Percentiles rank a stretch among this genome's conserved stretches.
phyloP scores from a whole-genome alignment of 1,140 invertebrate species.

The Gerris buenoi region DNA sequence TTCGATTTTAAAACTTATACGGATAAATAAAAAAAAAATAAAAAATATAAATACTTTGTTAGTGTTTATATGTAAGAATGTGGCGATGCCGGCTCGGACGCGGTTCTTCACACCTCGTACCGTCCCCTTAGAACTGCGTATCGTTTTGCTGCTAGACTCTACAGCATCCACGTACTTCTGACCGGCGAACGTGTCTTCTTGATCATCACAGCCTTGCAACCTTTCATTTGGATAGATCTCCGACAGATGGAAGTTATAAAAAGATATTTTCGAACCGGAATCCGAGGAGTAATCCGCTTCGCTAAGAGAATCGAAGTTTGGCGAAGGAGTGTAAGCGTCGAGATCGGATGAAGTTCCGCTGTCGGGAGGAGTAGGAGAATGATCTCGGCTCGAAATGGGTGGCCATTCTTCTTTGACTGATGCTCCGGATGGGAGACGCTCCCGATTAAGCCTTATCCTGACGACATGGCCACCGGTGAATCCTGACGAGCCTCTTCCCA shows the following conservation, averaged over 20 bases:
- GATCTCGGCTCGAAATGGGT: not conserved
- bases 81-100: slow-evolving; percentile 82
- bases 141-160: slow-evolving; percentile 38
- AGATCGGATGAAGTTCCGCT: not conserved
- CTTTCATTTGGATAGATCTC: not conserved
- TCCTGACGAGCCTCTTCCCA: not conserved
- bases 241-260: slow-evolving; percentile 2
- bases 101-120: slow-evolving; percentile 85
- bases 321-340: not conserved
- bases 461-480: not conserved
- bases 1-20: no score
- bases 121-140: slow-evolving; percentile 76
- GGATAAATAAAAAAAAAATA: no score
- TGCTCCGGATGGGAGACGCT: not conserved
- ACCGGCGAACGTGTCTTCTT: slow-evolving; percentile 55
- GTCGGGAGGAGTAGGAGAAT: not conserved
- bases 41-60: slow-evolving; percentile 43
- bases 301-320: not conserved
- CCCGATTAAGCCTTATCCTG: not conserved
- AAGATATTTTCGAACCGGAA: not conserved
- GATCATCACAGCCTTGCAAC: not conserved
- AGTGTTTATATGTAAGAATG: slow-evolving; percentile 68
- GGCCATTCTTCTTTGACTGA: not conserved
- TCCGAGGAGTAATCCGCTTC: not conserved
- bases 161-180: slow-evolving; percentile 50